These are phyloP conservation scores for Aphrocallistes beatrix DNA, from an alignment of 37 sponge, comb jelly and placozoan genomes.

Conservation along the genomic window DNA sequence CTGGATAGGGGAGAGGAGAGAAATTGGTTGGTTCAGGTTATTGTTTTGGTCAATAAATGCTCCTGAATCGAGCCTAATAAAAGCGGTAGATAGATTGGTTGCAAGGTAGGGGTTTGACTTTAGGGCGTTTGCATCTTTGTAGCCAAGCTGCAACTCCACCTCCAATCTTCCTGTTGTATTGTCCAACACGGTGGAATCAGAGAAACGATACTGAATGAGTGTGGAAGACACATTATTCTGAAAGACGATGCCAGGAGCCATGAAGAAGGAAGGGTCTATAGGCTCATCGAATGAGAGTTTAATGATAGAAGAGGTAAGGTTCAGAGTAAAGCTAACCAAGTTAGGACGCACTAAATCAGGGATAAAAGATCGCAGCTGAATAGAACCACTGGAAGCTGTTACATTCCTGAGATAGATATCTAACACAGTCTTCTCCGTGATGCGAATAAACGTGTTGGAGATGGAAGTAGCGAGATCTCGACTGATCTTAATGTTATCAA, in stretches of 20 bases:
- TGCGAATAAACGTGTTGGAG: constrained; percentile 35
- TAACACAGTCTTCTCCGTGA: constrained; percentile 25
- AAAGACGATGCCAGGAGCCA: constrained; percentile 30
- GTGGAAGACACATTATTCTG: constrained; percentile 29
- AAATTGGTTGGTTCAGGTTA: constrained; percentile 29
- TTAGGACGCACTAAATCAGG: constrained; percentile 48
- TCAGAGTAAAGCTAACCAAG: constrained; percentile 43
- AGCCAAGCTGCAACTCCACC: constrained; percentile 22
- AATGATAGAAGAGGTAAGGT: constrained; percentile 41
- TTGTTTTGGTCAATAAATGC: constrained; percentile 50
- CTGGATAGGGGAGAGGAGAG: constrained; percentile 26
- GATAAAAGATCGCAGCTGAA: constrained; percentile 25
- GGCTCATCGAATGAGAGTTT: constrained; percentile 61
- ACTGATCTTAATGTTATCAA: constrained; percentile 56
- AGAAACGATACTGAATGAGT: not conserved
- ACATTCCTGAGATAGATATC: constrained; percentile 53
- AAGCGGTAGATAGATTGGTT: constrained; percentile 32
- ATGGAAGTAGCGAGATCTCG: constrained; percentile 45
- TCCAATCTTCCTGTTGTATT: constrained; percentile 29
- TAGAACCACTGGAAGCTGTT: constrained; percentile 16
- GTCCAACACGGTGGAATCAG: constrained; percentile 21
- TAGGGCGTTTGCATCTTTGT: constrained; percentile 46
- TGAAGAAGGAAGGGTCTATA: constrained; percentile 41
- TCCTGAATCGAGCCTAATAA: constrained; percentile 26
- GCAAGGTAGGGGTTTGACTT: constrained; percentile 43